Conservation (phyloP, 2,888 invertebrate genomes). For the Lycophotia porphyrea region DNA sequence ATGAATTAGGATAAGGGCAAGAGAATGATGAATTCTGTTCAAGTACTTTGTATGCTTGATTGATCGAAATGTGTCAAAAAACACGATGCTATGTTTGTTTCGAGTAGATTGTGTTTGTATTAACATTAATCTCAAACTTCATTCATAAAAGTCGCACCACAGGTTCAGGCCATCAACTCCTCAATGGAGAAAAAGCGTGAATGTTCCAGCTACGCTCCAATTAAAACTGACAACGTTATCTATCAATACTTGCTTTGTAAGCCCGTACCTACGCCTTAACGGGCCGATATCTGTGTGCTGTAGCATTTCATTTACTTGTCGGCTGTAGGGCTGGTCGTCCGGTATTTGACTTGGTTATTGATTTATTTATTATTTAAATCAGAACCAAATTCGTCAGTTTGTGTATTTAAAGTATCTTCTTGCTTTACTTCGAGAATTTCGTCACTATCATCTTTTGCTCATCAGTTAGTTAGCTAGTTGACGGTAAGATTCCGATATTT, state of each 20-base stretch:
- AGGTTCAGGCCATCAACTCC: slow-evolving; percentile 26
- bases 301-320: slow-evolving; percentile 57
- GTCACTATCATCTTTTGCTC: not conserved
- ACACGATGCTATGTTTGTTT: no score
- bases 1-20: no score
- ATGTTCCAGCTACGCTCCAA: slow-evolving; percentile 50
- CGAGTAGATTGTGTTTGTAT: not conserved
- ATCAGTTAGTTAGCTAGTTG: not conserved
- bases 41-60: no score
- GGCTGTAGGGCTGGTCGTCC: slow-evolving; percentile 41
- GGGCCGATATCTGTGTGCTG: slow-evolving; percentile 48
- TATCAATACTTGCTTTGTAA: slow-evolving; percentile 59
- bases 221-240: slow-evolving; percentile 60
- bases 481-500: not conserved
- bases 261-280: slow-evolving; percentile 50
- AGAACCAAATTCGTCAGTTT: slow-evolving; percentile 2
- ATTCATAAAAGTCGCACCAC: slow-evolving; percentile 46
- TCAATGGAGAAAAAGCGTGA: slow-evolving; percentile 57
- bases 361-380: slow-evolving; percentile 37
- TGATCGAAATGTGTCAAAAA: no score
- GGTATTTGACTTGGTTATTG: slow-evolving; percentile 32
- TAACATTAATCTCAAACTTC: slow-evolving; percentile 19
- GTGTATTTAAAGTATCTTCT: slow-evolving; percentile 7
- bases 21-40: not conserved
- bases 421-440: slow-evolving; percentile 10